Base-by-base conservation (phyloP, 2,888 invertebrate species). In the Caenorhabditis parvicauda region DNA sequence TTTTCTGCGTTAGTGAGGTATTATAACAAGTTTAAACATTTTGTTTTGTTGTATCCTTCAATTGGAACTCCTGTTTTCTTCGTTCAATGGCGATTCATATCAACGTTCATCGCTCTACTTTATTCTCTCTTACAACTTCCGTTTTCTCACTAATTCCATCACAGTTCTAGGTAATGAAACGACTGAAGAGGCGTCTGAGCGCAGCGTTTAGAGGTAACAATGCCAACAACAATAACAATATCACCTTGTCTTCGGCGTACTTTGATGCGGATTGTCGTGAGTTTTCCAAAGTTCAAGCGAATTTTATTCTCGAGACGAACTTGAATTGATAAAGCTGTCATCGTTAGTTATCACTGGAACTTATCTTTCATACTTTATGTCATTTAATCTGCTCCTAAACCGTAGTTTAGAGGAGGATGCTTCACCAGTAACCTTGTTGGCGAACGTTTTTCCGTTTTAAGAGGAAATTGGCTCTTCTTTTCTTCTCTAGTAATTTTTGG, bases 101-200 rank as follows among this genome's bases (percentile, higher is more conserved):
- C n/a, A n/a, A n/a, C n/a, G n/a, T n/a, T n/a, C n/a, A n/a, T n/a
- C n/a, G n/a, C n/a, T n/a, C n/a, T n/a, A n/a, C n/a, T n/a, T n/a
- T n/a, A n/a, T n/a, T n/a, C n/a, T 47, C 6, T 35, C n/a, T 24
- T 52, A 6, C 21, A n/a, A n/a, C 24, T 44, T 28, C 14, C 3
- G 32, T 2, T 19, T 45, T 24, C 21, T 45, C 19, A 17, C 29
- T 3, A 9, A 3, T 3, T 47, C 1, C 12, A 27, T 54, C 43
- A 29, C 52, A 52, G 47, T 29, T 44, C 27, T 38, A 46, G 47
- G 43, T n/a, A 49, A 75, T 75, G 75, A 75, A 75, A 38, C 73
- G 72, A 50, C 60, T 74, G 44, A 74, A 73, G 54, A 61, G 75
- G 37, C 59, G 74, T 38, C 56, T 75, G 51, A 70, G 68, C 25